A percentile compares a stretch with the other conserved stretches of the same genome.
Evolutionary conservation across 2,113 vertebrate species (phyloP).

Genomic region (Chaetodon auriga): DNA sequence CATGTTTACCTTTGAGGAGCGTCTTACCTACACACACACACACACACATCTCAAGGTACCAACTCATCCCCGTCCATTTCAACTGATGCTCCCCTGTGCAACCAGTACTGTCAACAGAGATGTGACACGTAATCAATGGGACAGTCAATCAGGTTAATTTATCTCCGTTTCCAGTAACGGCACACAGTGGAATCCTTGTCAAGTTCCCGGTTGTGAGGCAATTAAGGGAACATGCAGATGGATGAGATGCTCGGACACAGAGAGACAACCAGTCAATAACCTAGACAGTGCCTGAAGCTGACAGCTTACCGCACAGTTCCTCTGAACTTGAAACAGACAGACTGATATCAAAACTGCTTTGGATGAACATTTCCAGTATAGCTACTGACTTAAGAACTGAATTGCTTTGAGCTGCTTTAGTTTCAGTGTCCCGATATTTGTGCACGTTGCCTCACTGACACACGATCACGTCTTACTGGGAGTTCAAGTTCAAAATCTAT

Average conservation of each 20-base stretch:
- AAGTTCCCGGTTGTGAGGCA: slow-evolving; percentile 77
- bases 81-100: slow-evolving; percentile 64
- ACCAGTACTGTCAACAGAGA: slow-evolving; percentile 60
- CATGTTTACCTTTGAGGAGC: slow-evolving; percentile 70
- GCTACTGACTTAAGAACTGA: neutral
- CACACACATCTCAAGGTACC: slow-evolving; percentile 23
- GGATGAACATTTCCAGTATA: neutral
- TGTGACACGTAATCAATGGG: slow-evolving; percentile 78
- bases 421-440: too few species aligned
- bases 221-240: slow-evolving; percentile 61
- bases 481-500: too few species aligned
- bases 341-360: neutral
- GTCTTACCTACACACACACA: slow-evolving; percentile 3
- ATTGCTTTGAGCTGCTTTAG: too few species aligned
- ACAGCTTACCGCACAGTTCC: slow-evolving; percentile 18
- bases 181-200: slow-evolving; percentile 70
- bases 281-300: neutral
- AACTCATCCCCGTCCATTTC: slow-evolving; percentile 69
- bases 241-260: slow-evolving; percentile 51
- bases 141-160: slow-evolving; percentile 78
- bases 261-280: slow-evolving; percentile 36
- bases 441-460: too few species aligned
- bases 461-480: too few species aligned
- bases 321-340: slow-evolving; percentile 6
- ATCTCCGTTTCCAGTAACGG: slow-evolving; percentile 81